Percentiles rank a stretch among this genome's conserved stretches.
phyloP scores from a whole-genome alignment of 2,797 vertebrate genomes.

The Karalla daura region DNA sequence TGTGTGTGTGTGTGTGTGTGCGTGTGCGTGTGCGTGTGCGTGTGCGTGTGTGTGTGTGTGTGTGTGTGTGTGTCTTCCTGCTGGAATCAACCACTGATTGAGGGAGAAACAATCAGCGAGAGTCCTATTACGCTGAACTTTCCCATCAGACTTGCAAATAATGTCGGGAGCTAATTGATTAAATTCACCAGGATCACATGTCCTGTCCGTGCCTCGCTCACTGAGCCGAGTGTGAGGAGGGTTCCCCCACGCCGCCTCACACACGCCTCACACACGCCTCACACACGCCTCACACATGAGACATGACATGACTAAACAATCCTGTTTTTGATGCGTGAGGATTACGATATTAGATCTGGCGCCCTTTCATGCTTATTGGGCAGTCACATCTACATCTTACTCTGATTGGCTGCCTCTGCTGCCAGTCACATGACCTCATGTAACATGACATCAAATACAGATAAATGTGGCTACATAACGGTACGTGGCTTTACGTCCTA shows the following conservation, averaged over 20 bases:
- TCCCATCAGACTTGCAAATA: constrained; percentile 56
- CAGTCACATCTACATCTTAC: too few relatives aligned
- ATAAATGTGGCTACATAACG: too few relatives aligned
- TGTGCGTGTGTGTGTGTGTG: constrained; percentile 10
- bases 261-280: too few relatives aligned
- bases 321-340: too few relatives aligned
- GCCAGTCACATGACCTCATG: too few relatives aligned
- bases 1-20: constrained; percentile 2
- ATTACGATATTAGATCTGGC: too few relatives aligned
- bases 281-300: too few relatives aligned
- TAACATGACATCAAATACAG: too few relatives aligned
- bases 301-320: too few relatives aligned
- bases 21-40: not conserved
- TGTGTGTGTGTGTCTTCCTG: constrained; percentile 21
- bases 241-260: constrained; percentile 21
- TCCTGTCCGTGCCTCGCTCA: constrained; percentile 35
- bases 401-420: too few relatives aligned
- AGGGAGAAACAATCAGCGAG: constrained; percentile 54
- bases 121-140: constrained; percentile 34
- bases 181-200: constrained; percentile 39
- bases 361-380: too few relatives aligned
- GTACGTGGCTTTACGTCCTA: too few relatives aligned
- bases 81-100: constrained; percentile 48
- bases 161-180: constrained; percentile 59
- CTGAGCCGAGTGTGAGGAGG: not conserved